Conservation (phyloP, 1,140 invertebrate genomes). For the Glossosoma conforme region DNA sequence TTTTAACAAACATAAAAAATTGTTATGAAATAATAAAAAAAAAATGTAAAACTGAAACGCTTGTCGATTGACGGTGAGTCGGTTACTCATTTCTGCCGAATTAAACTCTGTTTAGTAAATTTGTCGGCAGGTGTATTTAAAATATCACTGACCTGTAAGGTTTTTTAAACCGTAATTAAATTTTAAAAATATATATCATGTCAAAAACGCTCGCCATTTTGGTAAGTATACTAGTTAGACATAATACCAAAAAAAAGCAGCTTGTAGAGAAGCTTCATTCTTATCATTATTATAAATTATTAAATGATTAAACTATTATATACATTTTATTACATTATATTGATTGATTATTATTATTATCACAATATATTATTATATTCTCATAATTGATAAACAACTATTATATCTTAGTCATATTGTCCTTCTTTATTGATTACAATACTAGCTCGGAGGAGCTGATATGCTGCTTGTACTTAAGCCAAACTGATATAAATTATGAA, state of each 20-base stretch:
- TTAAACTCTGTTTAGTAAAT: slow-evolving; percentile 30
- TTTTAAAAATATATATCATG: slow-evolving; percentile 39
- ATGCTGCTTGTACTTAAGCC: slow-evolving; percentile 31
- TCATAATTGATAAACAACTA: slow-evolving; percentile 33
- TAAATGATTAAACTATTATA: slow-evolving; percentile 52
- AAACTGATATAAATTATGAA: slow-evolving; percentile 31
- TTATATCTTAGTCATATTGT: slow-evolving; percentile 32
- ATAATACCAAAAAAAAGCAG: slow-evolving; percentile 50
- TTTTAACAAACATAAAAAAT: slow-evolving; percentile 29
- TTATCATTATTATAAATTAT: slow-evolving; percentile 54
- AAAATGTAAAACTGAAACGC: slow-evolving; percentile 17
- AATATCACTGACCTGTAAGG: slow-evolving; percentile 48
- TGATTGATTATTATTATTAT: slow-evolving; percentile 43
- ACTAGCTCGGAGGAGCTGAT: slow-evolving; percentile 23
- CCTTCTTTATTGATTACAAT: slow-evolving; percentile 32
- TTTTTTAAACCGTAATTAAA: slow-evolving; percentile 39
- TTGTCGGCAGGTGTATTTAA: slow-evolving; percentile 29
- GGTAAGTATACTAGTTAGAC: slow-evolving; percentile 53
- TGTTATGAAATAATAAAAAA: slow-evolving; percentile 27
- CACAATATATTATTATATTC: slow-evolving; percentile 32
- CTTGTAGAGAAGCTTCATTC: slow-evolving; percentile 54
- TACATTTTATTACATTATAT: slow-evolving; percentile 50
- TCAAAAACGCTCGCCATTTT: slow-evolving; percentile 44
- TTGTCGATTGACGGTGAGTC: slow-evolving; percentile 18
- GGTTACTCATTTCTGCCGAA: slow-evolving; percentile 27